These are phyloP conservation scores for Drosophila eugracilis DNA, from an alignment of 1,140 invertebrate genomes.

Conservation along the genomic window DNA sequence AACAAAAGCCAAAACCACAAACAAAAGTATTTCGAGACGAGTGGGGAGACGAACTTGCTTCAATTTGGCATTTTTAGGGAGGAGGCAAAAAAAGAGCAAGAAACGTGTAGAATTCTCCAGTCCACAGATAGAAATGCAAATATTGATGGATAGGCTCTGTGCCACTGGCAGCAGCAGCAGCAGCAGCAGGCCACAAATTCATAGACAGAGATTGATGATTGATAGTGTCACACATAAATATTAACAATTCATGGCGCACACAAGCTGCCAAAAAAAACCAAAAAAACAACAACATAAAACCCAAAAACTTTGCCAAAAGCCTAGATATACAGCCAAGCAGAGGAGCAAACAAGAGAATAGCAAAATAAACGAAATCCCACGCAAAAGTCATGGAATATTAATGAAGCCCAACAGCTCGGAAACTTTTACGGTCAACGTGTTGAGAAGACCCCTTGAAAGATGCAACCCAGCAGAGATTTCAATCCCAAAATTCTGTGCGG, in stretches of 20 bases:
- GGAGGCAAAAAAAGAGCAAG: conserved; percentile 4
- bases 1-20: conserved; percentile 37
- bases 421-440: conserved; percentile 45
- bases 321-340: conserved; percentile 17
- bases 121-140: conserved; percentile 56
- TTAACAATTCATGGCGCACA: conserved; percentile 78
- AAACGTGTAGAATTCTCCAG: conserved; percentile 33
- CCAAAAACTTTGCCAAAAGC: conserved; percentile 20
- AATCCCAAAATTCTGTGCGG: conserved; percentile 9
- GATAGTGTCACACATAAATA: conserved; percentile 75
- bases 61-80: conserved; percentile 3
- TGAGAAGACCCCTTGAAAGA: conserved; percentile 40
- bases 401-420: conserved; percentile 40
- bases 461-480: conserved; percentile 31
- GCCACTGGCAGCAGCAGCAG: conserved; percentile 25
- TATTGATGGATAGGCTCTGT: conserved; percentile 67
- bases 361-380: conserved; percentile 50
- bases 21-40: conserved; percentile 18
- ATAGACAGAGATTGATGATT: conserved; percentile 69
- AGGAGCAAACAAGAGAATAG: conserved; percentile 25
- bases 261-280: conserved; percentile 31
- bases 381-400: conserved; percentile 74
- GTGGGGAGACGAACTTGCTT: conserved; percentile 29
- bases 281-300: conserved; percentile 9
- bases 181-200: conserved; percentile 40